Evolutionary conservation across 2,113 vertebrate genomes (phyloP).

Genomic region (Octodon degus): DNA sequence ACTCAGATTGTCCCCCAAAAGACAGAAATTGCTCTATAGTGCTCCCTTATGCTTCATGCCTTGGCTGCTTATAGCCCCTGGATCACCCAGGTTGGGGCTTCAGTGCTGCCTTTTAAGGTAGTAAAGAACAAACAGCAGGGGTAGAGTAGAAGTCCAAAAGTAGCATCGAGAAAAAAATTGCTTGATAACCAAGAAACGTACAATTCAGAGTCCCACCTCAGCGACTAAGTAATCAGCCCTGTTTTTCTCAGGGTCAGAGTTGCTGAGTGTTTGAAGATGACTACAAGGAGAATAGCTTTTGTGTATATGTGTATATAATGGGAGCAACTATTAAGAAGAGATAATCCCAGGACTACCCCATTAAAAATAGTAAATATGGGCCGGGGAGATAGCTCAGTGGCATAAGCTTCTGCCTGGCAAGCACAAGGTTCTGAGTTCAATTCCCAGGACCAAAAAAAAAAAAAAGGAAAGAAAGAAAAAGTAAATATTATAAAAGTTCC

Average conservation of each 20-base stretch:
- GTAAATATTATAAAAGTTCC: not conserved
- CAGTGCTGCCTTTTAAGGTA: not conserved
- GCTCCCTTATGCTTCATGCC: not conserved
- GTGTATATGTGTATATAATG: accelerated
- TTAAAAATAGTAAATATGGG: not conserved
- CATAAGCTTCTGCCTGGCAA: too few species aligned
- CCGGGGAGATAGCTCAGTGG: too few species aligned
- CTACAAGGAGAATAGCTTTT: not conserved
- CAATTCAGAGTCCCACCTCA: not conserved
- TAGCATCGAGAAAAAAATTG: not conserved
- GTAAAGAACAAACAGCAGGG: not conserved
- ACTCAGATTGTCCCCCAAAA: not conserved
- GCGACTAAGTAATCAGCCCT: not conserved
- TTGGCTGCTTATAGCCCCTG: not conserved
- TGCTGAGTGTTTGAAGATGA: not conserved
- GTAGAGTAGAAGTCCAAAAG: not conserved
- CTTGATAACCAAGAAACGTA: not conserved
- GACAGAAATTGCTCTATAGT: not conserved
- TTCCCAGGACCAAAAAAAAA: too few species aligned
- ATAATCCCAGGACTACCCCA: not conserved
- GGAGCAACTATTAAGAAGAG: not conserved
- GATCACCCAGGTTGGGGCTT: not conserved
- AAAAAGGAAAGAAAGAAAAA: conserved; percentile 34
- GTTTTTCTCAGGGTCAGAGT: not conserved
- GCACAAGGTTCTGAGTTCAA: too few species aligned